These are phyloP conservation scores for Apotomis betuletana DNA, from an alignment of 2,888 invertebrate genomes.

Conservation along the genomic window DNA sequence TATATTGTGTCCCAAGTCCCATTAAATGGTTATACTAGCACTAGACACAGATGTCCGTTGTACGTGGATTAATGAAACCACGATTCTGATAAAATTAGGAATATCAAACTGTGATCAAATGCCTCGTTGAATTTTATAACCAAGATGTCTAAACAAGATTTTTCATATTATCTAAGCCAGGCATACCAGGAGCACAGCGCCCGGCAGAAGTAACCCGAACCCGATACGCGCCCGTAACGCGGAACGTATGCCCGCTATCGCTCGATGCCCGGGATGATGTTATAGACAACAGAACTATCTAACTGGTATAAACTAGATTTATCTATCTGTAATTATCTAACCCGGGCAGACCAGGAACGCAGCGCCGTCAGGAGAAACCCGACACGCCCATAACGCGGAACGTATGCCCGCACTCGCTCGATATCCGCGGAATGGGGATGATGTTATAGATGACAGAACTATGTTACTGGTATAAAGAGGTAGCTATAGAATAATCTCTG, in stretches of 20 bases:
- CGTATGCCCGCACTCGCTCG: conserved; percentile 67
- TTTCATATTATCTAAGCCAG: conserved; percentile 55
- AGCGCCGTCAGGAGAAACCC: conserved; percentile 57
- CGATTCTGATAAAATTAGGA: too few species aligned
- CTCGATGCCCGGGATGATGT: conserved; percentile 56
- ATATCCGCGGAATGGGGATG: conserved; percentile 56
- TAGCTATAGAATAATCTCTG: too few species aligned
- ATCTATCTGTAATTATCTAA: conserved; percentile 51
- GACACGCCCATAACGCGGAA: conserved; percentile 62
- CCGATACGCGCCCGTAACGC: conserved; percentile 55
- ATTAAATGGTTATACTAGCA: too few species aligned
- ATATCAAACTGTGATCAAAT: too few species aligned
- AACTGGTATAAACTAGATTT: neutral
- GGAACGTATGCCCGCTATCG: conserved; percentile 65
- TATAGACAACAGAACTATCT: conserved; percentile 45
- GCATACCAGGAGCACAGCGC: conserved; percentile 61
- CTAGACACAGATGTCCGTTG: too few species aligned
- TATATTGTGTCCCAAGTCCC: too few species aligned
- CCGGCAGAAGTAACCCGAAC: conserved; percentile 59
- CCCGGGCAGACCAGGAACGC: conserved; percentile 62
- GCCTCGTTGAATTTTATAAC: too few species aligned
- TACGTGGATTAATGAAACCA: too few species aligned
- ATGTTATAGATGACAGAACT: conserved; percentile 46
- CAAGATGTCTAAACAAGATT: neutral
- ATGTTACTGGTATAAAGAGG: neutral